Base-by-base conservation (phyloP, 2,888 invertebrate genomes). In the Micoletzkya japonica region DNA sequence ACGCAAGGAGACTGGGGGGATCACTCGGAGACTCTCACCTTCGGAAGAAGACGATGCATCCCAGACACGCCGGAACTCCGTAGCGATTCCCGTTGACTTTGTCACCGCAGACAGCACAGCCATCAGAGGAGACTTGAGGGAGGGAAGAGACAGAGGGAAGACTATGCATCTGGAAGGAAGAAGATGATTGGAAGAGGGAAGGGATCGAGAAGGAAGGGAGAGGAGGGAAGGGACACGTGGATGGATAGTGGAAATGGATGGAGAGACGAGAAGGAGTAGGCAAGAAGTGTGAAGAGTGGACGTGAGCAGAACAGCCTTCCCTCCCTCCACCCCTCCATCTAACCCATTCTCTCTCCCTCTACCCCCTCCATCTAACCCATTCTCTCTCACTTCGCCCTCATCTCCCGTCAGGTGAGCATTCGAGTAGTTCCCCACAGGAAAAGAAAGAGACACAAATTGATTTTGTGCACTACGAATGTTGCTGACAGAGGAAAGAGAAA, bases 31-130 rank as follows among this genome's bases (percentile, higher is more conserved):
- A 39, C 26, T 24, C 36, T 66, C 1, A 54, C 64, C 68, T 57
- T 68, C 68, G 28, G 37, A 68, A 68, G 68, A 68, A 68, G 26
- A 68, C 68, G 37, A 68, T 68, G 58, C 68, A 68, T 1, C 68
- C 68, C 44, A 68, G 68, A 68, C 68, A 68, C 7, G 68, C 68
- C 2, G 68, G 68, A 10, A 68, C 68, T 39, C 68, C 68, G 24
- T 68, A 68, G 17, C 68, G 57, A 58, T 7, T 58, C 20, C 68
- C 68, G 28, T 68, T 68, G 44, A 68, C 64, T n/a, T 66, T 66
- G 28, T 66, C 64, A 54, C 64, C 64, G 36, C 64, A 66, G 26
- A 66, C 64, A 14, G 54, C 64, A 32, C 64, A 66, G 24, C 64
- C 64, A 6, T 24, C 24, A 10, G 52, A 52, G 6, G n/a, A 20